Conservation (phyloP, 2,113 vertebrate genomes). For the Geococcyx californianus region DNA sequence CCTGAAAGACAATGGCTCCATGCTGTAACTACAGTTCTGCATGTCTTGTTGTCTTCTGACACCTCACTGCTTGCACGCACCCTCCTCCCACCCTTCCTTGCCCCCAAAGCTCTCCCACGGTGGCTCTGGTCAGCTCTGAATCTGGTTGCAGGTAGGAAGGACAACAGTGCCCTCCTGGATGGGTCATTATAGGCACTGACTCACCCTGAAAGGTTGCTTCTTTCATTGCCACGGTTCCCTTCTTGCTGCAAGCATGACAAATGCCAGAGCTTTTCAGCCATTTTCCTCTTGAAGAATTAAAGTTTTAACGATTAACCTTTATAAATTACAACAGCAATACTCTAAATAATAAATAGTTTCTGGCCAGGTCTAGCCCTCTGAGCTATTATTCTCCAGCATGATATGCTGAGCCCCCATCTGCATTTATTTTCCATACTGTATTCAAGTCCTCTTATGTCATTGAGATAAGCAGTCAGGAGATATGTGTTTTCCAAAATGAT, state of each 20-base stretch:
- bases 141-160: background rate
- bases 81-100: background rate
- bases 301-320: slow-evolving; percentile 56
- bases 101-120: rapidly evolving
- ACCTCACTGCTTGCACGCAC: background rate
- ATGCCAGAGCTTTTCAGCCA: slow-evolving; percentile 16
- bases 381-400: slow-evolving; percentile 53
- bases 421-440: slow-evolving; percentile 52
- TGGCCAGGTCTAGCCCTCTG: background rate
- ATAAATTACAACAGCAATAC: slow-evolving; percentile 25
- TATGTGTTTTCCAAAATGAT: slow-evolving; percentile 65
- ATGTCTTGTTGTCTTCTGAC: background rate
- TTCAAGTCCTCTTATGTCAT: slow-evolving; percentile 66
- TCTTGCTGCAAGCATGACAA: background rate
- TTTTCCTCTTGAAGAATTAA: background rate
- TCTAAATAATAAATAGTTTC: slow-evolving; percentile 53
- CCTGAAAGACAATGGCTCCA: background rate
- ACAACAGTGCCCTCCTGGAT: background rate
- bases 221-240: background rate
- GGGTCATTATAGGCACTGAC: background rate
- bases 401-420: slow-evolving; percentile 45
- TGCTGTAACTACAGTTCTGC: background rate
- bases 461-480: slow-evolving; percentile 70
- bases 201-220: background rate
- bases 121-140: rapidly evolving